A percentile compares a stretch with the other conserved stretches of the same genome.
phyloP scores from a whole-genome alignment of 2,113 vertebrate genomes.

The Hippocampus barbouri region DNA sequence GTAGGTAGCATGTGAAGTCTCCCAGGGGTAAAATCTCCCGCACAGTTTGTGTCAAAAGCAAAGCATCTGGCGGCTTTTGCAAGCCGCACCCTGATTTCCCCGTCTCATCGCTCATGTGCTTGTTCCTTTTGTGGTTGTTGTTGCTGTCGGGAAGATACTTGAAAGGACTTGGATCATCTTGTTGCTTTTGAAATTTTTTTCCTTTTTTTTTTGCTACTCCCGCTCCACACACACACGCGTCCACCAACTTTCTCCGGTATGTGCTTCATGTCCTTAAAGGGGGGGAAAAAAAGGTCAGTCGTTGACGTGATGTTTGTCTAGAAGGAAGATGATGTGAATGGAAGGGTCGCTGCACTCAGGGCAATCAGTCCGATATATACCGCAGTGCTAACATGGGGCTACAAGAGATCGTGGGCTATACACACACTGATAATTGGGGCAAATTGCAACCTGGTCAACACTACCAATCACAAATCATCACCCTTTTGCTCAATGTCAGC shows the following conservation, averaged over 20 bases:
- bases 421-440: too few species aligned
- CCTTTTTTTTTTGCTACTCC: not conserved
- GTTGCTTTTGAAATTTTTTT: not conserved
- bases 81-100: slow-evolving; percentile 51
- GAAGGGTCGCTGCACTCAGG: not conserved
- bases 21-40: slow-evolving; percentile 10
- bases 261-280: slow-evolving; percentile 24
- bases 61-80: not conserved
- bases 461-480: too few species aligned
- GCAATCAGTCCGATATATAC: not conserved
- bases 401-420: too few species aligned
- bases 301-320: not conserved
- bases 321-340: not conserved
- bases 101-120: slow-evolving; percentile 45
- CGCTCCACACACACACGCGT: not conserved
- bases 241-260: slow-evolving; percentile 5
- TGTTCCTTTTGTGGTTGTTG: slow-evolving; percentile 20
- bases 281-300: not conserved
- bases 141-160: not conserved
- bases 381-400: not conserved
- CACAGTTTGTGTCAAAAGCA: not conserved
- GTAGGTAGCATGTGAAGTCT: slow-evolving; percentile 68
- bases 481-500: too few species aligned
- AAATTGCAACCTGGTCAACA: too few species aligned
- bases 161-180: not conserved